These are phyloP conservation scores for Cremastinae sp. DNA, from an alignment of 2,888 invertebrate species.

Conservation along the genomic window DNA sequence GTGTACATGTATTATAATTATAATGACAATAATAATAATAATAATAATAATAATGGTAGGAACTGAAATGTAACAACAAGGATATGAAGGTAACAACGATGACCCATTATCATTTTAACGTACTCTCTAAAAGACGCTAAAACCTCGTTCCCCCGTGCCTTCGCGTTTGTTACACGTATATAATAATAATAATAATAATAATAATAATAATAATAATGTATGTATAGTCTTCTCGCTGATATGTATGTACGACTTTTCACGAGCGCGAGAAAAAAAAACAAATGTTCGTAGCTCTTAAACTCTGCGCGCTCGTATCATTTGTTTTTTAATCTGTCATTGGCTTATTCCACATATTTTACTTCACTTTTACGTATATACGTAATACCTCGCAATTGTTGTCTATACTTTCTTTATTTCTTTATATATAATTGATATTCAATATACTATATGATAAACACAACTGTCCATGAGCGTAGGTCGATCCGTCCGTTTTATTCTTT, in stretches of 20 bases:
- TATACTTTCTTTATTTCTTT: constrained; percentile 48
- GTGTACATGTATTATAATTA: constrained; percentile 18
- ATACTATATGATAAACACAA: constrained; percentile 79
- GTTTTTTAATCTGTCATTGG: constrained; percentile 37
- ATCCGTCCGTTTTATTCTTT: constrained; percentile 65
- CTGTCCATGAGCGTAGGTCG: constrained; percentile 68
- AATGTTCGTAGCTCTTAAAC: constrained; percentile 47
- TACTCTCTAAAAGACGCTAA: constrained; percentile 53
- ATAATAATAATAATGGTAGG: constrained; percentile 57
- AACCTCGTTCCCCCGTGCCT: constrained; percentile 33
- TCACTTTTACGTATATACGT: constrained; percentile 56
- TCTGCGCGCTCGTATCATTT: constrained; percentile 19
- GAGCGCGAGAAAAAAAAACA: constrained; percentile 8
- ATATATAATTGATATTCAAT: constrained; percentile 72
- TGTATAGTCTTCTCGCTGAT: constrained; percentile 62
- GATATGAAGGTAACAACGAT: constrained; percentile 65
- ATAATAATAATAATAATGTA: too few species aligned
- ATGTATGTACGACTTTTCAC: constrained; percentile 61
- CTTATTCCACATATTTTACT: constrained; percentile 37
- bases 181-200: constrained; percentile 64
- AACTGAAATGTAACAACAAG: constrained; percentile 64
- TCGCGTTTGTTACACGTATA: constrained; percentile 52
- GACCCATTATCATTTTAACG: constrained; percentile 53
- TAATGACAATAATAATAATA: too few species aligned
- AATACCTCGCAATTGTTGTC: constrained; percentile 52